Evolutionary conservation across 2,888 invertebrate genomes (phyloP).

Genomic region (Hirtodrosophila duncani): DNA sequence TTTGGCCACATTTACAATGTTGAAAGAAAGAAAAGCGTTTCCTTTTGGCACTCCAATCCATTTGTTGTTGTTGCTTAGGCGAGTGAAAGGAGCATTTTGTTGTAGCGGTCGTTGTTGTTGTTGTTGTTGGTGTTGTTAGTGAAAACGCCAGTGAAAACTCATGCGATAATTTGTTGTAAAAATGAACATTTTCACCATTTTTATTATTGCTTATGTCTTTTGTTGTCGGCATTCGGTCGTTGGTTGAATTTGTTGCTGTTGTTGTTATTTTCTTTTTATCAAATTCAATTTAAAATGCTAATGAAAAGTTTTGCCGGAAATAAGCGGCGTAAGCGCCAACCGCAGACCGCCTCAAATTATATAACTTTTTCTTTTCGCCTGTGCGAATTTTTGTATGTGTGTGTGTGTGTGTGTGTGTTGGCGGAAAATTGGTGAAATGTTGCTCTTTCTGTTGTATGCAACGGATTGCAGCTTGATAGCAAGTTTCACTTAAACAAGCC

Average conservation of each 20-base stretch:
- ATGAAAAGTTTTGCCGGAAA: conserved; percentile 69
- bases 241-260: conserved; percentile 15
- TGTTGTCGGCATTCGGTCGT: conserved; percentile 46
- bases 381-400: no score
- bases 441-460: no score
- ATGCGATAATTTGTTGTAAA: conserved; percentile 73
- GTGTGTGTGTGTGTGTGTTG: no score
- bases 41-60: conserved; percentile 52
- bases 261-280: conserved; percentile 34
- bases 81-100: conserved; percentile 65
- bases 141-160: conserved; percentile 71
- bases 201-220: conserved; percentile 52
- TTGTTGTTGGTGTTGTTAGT: conserved; percentile 45
- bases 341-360: conserved; percentile 51
- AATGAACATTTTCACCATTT: conserved; percentile 70
- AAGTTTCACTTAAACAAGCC: no score
- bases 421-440: conserved; percentile 45
- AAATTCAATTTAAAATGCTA: conserved; percentile 70
- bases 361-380: conserved; percentile 36
- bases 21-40: conserved; percentile 53
- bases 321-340: conserved; percentile 50
- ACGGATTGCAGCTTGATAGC: no score
- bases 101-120: conserved; percentile 24
- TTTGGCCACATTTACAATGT: conserved; percentile 43
- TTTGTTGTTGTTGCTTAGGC: conserved; percentile 39